Evolutionary conservation across 2,113 vertebrate species (phyloP).

Genomic region (Myotis yumanensis): DNA sequence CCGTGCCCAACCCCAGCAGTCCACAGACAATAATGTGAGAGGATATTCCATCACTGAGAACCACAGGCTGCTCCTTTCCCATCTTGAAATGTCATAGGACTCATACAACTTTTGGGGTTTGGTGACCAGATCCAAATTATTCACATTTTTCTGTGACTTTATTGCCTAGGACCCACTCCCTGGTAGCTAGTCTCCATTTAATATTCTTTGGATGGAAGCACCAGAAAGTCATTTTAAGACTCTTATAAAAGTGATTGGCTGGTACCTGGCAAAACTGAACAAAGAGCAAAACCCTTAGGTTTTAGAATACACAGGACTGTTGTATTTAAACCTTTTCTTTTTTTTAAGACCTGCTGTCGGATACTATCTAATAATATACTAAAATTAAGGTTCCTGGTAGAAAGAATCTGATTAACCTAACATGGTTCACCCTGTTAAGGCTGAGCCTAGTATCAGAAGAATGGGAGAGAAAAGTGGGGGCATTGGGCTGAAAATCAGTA

Average conservation of each 20-base stretch:
- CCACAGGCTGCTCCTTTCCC: background rate
- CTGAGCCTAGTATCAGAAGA: background rate
- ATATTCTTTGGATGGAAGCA: slow-evolving; percentile 14
- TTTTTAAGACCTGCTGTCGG: background rate
- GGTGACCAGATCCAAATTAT: background rate
- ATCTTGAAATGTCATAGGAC: background rate
- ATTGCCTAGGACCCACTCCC: background rate
- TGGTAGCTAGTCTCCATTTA: background rate
- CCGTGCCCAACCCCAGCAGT: fast-evolving
- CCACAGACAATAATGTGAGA: background rate
- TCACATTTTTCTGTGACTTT: background rate
- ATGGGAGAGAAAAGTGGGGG: background rate
- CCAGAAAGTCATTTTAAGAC: background rate
- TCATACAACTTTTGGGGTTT: background rate
- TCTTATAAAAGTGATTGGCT: background rate
- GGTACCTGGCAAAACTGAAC: background rate
- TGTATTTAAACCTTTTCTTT: background rate
- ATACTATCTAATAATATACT: background rate
- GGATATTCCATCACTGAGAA: background rate
- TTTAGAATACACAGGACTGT: background rate
- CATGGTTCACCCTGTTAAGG: background rate
- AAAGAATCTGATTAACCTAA: background rate
- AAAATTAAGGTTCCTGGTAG: background rate
- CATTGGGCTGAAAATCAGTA: background rate
- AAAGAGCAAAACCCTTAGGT: background rate